These are phyloP conservation scores for Odontamblyopus lacepedii DNA, from an alignment of 2,797 vertebrate genomes.

Conservation along the genomic window DNA sequence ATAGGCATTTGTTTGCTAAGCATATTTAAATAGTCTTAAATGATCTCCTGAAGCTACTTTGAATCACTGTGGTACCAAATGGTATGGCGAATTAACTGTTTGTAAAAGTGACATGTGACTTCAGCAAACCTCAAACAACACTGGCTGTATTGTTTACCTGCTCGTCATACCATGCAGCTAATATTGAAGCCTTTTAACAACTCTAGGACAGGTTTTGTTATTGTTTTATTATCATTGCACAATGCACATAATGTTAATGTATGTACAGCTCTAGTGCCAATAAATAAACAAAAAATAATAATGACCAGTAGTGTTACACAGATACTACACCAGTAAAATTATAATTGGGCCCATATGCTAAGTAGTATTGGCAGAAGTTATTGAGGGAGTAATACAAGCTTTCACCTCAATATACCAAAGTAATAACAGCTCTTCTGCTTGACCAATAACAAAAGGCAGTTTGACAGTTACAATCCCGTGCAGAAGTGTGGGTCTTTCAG, in stretches of 20 bases:
- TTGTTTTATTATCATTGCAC: not conserved
- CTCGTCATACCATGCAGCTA: not conserved
- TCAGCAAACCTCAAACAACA: constrained; percentile 7
- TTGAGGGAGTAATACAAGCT: not conserved
- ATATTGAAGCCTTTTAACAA: not conserved
- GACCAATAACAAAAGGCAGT: constrained; percentile 3
- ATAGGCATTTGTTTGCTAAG: constrained; percentile 34
- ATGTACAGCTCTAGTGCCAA: not conserved
- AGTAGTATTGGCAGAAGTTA: not conserved
- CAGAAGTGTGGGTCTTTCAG: constrained; percentile 11
- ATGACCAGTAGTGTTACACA: not conserved
- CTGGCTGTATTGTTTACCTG: not conserved
- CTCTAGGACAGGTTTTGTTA: not conserved
- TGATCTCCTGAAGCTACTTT: constrained; percentile 32
- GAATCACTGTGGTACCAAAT: constrained; percentile 30
- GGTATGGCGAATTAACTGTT: constrained; percentile 26
- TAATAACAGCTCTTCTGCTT: constrained; percentile 2
- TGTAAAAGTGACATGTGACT: constrained; percentile 6
- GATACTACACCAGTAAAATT: not conserved
- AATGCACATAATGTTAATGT: too few species aligned
- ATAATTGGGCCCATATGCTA: not conserved
- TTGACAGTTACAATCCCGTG: constrained; percentile 1
- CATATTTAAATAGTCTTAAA: constrained; percentile 36
- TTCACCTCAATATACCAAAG: not conserved
- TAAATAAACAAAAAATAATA: not conserved